These are phyloP conservation scores for Dipodomys merriami DNA, from an alignment of 2,113 vertebrate genomes.

Conservation along the genomic window DNA sequence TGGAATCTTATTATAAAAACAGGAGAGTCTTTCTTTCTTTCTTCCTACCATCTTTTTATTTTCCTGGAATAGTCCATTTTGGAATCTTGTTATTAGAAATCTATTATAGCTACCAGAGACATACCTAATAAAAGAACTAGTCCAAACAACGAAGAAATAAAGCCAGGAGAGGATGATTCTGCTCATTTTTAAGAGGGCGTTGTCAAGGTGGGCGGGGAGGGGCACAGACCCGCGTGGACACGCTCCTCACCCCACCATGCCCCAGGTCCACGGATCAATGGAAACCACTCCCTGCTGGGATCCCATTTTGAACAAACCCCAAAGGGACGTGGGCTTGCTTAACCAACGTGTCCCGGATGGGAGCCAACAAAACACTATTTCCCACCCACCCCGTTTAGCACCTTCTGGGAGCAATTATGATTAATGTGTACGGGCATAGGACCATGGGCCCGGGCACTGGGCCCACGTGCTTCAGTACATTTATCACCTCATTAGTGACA, in stretches of 20 bases:
- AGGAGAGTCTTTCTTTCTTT: not conserved
- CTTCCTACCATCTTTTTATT: too few species aligned
- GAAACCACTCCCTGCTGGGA: too few species aligned
- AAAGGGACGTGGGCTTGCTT: not conserved
- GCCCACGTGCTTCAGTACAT: fast-evolving
- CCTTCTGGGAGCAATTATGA: not conserved
- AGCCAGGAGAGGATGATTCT: not conserved
- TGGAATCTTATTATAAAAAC: conserved; percentile 20
- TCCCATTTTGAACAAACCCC: not conserved
- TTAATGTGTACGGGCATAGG: fast-evolving
- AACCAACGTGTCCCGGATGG: not conserved
- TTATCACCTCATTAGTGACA: not conserved
- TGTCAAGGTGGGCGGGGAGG: not conserved
- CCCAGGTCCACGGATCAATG: fast-evolving
- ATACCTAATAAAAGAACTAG: too few species aligned
- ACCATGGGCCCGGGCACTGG: too few species aligned
- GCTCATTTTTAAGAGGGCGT: not conserved
- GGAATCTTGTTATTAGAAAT: too few species aligned
- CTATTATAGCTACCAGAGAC: too few species aligned
- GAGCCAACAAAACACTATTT: not conserved
- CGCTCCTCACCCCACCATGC: not conserved
- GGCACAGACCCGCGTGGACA: not conserved
- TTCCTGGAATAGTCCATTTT: too few species aligned
- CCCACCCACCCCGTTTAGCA: too few species aligned
- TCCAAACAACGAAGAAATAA: too few species aligned